Conservation (phyloP, 2,113 vertebrate species). For the Carassius gibelio region DNA sequence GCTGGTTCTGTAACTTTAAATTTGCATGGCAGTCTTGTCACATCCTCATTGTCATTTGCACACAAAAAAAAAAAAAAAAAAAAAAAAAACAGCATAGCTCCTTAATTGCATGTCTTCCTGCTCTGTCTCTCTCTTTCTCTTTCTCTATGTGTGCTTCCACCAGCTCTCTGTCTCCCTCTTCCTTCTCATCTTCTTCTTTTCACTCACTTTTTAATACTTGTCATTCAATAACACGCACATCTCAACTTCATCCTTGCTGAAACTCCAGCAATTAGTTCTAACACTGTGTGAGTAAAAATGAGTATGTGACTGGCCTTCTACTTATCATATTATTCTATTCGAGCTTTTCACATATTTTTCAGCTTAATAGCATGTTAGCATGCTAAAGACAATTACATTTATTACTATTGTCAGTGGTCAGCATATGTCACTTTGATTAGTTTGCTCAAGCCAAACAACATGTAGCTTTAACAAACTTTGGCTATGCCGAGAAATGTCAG, state of each 20-base stretch:
- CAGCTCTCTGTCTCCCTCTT: not conserved
- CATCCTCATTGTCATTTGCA: constrained; percentile 14
- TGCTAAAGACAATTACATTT: not conserved
- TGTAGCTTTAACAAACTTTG: not conserved
- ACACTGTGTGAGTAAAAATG: not conserved
- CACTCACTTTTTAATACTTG: not conserved
- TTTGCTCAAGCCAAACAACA: not conserved
- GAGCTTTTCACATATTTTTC: not conserved
- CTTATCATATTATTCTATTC: not conserved
- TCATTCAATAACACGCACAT: not conserved
- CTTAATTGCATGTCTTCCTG: not conserved
- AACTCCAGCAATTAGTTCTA: constrained; percentile 18
- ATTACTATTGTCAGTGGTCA: not conserved
- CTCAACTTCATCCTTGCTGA: not conserved
- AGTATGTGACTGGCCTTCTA: not conserved
- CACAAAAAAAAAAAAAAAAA: not conserved
- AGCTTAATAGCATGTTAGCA: not conserved
- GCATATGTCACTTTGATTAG: not conserved
- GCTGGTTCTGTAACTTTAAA: constrained; percentile 8
- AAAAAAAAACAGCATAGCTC: constrained; percentile 8
- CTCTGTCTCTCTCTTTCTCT: not conserved
- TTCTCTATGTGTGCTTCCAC: not conserved
- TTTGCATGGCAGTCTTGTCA: not conserved
- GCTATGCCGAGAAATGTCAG: not conserved
- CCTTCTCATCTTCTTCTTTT: not conserved